These are phyloP conservation scores for Macrobrachium rosenbergii DNA, from an alignment of 1,140 invertebrate species.

Conservation along the genomic window DNA sequence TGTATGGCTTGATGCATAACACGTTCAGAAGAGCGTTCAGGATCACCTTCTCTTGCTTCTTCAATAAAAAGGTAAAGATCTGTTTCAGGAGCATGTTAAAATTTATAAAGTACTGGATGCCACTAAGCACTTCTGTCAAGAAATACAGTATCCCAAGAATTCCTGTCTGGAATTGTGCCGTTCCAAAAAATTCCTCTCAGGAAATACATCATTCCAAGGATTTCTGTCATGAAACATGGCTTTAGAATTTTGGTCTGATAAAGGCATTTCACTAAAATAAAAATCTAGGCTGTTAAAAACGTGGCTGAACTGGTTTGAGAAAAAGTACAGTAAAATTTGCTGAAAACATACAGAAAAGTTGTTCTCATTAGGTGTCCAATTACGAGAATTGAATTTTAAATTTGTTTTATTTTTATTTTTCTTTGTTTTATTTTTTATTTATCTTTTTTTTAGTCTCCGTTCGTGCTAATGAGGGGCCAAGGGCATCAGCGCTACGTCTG, in stretches of 20 bases:
- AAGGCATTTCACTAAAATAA: neutral
- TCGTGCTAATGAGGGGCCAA: neutral
- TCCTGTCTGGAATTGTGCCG: neutral
- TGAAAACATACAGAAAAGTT: neutral
- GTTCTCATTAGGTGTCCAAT: neutral
- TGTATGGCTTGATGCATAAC: constrained; percentile 81
- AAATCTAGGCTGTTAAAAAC: neutral
- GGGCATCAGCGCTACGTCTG: constrained; percentile 19
- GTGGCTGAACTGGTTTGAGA: too few species aligned
- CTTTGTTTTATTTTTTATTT: neutral
- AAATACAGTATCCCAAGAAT: neutral
- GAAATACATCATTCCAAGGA: too few species aligned
- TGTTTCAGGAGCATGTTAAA: neutral
- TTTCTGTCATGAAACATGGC: too few species aligned
- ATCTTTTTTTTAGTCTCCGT: neutral
- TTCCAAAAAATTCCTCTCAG: too few species aligned
- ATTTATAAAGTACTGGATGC: neutral
- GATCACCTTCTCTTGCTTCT: constrained; percentile 67
- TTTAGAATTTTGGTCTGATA: neutral
- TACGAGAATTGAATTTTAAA: neutral
- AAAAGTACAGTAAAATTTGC: neutral
- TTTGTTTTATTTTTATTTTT: neutral
- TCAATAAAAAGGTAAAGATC: constrained; percentile 38
- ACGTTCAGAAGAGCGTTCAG: constrained; percentile 77
- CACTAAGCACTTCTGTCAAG: neutral